Base-by-base conservation (phyloP, 2,888 invertebrate species). In the Lottia scabra region DNA sequence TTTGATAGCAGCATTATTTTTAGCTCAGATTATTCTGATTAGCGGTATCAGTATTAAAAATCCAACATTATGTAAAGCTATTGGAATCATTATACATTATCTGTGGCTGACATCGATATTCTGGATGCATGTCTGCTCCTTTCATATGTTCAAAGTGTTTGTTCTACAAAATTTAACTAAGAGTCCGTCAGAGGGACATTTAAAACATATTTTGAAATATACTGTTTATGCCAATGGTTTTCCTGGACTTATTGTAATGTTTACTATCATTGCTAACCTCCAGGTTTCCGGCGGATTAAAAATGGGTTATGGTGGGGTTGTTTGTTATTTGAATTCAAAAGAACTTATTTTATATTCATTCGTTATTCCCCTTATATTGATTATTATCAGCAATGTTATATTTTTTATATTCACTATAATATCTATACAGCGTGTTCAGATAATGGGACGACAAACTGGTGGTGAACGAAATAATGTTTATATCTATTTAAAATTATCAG, bases 401-500 rank as follows among this genome's bases (percentile, higher is more conserved):
- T 78, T 83, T 63, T 83, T 84, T 43, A 44, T 63, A 1, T 19
- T 75, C 4, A 80, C 81, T 2, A 74, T 80, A n/a, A 68, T 68
- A 27, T 75, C 75, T 16, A 80, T 83, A 27, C 68, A 76, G 8
- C 56, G 56, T n/a, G 56, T 56, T 23, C 19, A 56, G 23, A n/a
- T 19, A 46, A 6, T 45, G 74, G 23, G 70, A 56, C 30, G 73
- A 62, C 63, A 68, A 5, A 76, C 67, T 2, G 71, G 72, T 12
- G 68, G 46, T 5, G 79, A 80, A 13, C 75, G 79, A 26, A 48
- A 72, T 12, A 75, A 81, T 27, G 74, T 83, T 10, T 72, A 73
- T 8, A 68, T 83, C 8, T 85, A 83, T 67, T 44, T 80, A 3
- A 80, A 81, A 63, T 73, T 85, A 45, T 83, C 80, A 63, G 73